Percentiles rank a stretch among this genome's conserved stretches.
Conservation (phyloP, 2,888 invertebrate genomes). For the Campoplex capitator region DNA sequence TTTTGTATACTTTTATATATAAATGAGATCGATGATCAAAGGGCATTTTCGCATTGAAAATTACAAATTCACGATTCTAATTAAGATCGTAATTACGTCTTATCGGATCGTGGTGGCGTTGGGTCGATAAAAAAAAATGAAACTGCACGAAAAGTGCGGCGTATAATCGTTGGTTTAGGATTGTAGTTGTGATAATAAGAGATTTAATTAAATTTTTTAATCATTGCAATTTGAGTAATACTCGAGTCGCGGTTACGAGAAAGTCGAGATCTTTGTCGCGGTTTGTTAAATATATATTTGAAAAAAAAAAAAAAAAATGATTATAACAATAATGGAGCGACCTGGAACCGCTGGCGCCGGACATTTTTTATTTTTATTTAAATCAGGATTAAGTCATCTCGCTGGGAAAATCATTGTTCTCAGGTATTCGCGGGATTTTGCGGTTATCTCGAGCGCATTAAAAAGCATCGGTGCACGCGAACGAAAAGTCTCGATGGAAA, state of each 20-base stretch:
- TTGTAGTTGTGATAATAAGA: neutral
- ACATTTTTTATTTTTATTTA: neutral
- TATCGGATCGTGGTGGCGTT: conserved; percentile 9
- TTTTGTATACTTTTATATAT: neutral
- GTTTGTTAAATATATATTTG: neutral
- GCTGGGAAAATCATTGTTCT: conserved; percentile 54
- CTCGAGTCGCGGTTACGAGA: neutral
- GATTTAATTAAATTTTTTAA: conserved; percentile 1
- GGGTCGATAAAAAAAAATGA: neutral
- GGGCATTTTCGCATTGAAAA: neutral
- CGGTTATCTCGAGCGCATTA: conserved; percentile 59
- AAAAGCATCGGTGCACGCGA: conserved; percentile 12
- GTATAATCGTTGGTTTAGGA: neutral
- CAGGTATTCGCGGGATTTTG: conserved; percentile 36
- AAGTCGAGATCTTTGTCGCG: conserved; percentile 26
- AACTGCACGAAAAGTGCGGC: neutral
- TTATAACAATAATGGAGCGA: neutral
- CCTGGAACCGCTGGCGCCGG: neutral
- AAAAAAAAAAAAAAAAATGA: neutral
- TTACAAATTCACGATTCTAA: conserved; percentile 26
- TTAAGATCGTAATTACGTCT: conserved; percentile 33
- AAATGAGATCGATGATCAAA: neutral
- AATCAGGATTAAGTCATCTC: neutral
- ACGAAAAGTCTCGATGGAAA: conserved; percentile 6
- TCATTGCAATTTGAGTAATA: neutral